Evolutionary conservation across 2,797 vertebrate species (phyloP).

Genomic region (Thaleichthys pacificus): DNA sequence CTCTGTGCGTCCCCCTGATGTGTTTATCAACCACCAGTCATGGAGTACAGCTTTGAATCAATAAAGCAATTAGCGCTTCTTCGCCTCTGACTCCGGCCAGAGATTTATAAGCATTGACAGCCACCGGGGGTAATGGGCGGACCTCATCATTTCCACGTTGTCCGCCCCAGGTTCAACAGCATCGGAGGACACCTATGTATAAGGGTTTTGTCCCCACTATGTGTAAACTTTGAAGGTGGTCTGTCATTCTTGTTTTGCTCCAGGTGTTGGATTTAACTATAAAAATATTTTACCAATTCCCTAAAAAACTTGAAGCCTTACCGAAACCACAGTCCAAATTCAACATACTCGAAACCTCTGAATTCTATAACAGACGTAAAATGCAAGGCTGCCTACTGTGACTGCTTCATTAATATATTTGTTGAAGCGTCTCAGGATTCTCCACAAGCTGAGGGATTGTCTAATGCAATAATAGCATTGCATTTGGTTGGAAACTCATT

Average conservation of each 20-base stretch:
- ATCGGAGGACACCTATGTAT: slow-evolving; percentile 26
- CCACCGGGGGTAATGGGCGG: slow-evolving; percentile 26
- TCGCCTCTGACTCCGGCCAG: slow-evolving; percentile 50
- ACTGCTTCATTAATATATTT: neutral
- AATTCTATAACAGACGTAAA: too few species aligned
- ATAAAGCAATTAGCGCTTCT: slow-evolving; percentile 76
- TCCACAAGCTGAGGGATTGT: neutral
- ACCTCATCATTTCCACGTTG: slow-evolving; percentile 56
- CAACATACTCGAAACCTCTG: too few species aligned
- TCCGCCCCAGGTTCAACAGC: slow-evolving; percentile 27
- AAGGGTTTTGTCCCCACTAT: slow-evolving; percentile 24
- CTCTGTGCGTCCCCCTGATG: slow-evolving; percentile 55
- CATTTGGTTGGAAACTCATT: too few species aligned
- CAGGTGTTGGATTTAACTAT: neutral
- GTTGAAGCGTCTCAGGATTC: neutral
- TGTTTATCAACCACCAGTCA: slow-evolving; percentile 68
- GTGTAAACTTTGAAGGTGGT: slow-evolving; percentile 16
- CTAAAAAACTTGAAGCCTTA: slow-evolving; percentile 4
- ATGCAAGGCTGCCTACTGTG: too few species aligned
- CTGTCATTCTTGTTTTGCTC: neutral
- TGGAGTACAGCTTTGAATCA: slow-evolving; percentile 66
- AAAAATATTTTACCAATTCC: too few species aligned
- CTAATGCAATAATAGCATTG: neutral
- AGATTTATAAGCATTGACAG: slow-evolving; percentile 62
- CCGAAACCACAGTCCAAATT: too few species aligned